These are phyloP conservation scores for Morus bassanus DNA, from an alignment of 2,797 vertebrate species.

Conservation along the genomic window DNA sequence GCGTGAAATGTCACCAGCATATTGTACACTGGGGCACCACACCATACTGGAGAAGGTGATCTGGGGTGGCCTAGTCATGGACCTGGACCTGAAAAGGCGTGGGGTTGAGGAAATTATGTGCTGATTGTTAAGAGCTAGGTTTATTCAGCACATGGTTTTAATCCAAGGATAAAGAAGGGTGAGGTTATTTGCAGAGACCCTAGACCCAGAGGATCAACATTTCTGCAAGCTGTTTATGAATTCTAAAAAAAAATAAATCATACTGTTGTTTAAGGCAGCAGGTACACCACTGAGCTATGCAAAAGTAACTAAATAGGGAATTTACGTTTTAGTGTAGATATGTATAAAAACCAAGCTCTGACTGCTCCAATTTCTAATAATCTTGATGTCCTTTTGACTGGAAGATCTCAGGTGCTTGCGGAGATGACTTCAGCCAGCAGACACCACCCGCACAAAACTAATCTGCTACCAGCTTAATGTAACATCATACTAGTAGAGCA, in stretches of 20 bases:
- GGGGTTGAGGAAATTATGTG: constrained; percentile 51
- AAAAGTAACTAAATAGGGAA: not conserved
- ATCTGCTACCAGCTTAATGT: not conserved
- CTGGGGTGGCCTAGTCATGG: constrained; percentile 38
- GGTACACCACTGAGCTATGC: not conserved
- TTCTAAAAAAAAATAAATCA: not conserved
- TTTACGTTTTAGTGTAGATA: not conserved
- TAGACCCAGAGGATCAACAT: not conserved
- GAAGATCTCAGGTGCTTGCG: not conserved
- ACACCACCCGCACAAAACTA: not conserved
- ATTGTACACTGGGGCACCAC: constrained; percentile 48
- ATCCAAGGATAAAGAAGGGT: not conserved
- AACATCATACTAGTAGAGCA: not conserved
- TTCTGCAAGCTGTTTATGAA: not conserved
- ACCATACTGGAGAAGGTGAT: constrained; percentile 40
- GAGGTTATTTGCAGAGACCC: constrained; percentile 9
- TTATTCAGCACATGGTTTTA: constrained; percentile 43
- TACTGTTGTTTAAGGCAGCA: not conserved
- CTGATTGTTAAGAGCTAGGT: constrained; percentile 13
- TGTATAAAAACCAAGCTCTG: not conserved
- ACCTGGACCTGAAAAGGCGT: constrained; percentile 44
- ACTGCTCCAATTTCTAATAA: not conserved
- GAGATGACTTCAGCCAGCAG: not conserved
- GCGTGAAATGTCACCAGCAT: constrained; percentile 55
- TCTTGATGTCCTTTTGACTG: not conserved